Evolutionary conservation across 2,888 invertebrate genomes (phyloP).

Genomic region (Macrosiphum euphorbiae): DNA sequence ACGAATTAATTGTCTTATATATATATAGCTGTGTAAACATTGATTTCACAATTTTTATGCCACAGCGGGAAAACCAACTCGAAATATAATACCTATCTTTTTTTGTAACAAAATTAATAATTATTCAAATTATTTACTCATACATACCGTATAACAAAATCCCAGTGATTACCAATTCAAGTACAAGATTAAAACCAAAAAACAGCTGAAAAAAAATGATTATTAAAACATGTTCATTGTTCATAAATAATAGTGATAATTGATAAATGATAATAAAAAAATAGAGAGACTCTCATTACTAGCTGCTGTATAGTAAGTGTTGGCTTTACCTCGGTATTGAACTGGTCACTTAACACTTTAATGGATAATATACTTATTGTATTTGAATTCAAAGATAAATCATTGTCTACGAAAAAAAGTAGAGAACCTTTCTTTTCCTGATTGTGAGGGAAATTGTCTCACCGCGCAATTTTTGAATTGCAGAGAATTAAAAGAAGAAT

Average conservation of each 20-base stretch:
- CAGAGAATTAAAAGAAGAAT: neutral
- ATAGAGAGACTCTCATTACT: no score
- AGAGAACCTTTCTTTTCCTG: neutral
- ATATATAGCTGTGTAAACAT: no score
- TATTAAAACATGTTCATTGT: neutral
- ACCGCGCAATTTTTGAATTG: neutral
- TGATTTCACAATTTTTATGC: no score
- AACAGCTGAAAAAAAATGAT: neutral
- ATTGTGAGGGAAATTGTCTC: neutral
- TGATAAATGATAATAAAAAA: no score
- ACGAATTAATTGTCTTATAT: no score
- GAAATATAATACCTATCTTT: no score
- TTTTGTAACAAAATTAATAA: no score
- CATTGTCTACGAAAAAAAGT: neutral
- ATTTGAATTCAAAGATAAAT: neutral
- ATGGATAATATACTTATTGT: neutral
- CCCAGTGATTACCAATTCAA: rapidly evolving
- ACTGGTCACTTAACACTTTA: neutral
- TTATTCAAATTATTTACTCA: neutral
- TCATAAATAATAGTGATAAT: neutral
- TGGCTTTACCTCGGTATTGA: neutral
- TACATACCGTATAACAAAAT: neutral
- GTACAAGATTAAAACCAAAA: neutral
- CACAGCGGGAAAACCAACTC: no score
- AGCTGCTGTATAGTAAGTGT: neutral